phyloP scores from a whole-genome alignment of 2,797 vertebrate genomes.

The Rhinogobio ventralis region DNA sequence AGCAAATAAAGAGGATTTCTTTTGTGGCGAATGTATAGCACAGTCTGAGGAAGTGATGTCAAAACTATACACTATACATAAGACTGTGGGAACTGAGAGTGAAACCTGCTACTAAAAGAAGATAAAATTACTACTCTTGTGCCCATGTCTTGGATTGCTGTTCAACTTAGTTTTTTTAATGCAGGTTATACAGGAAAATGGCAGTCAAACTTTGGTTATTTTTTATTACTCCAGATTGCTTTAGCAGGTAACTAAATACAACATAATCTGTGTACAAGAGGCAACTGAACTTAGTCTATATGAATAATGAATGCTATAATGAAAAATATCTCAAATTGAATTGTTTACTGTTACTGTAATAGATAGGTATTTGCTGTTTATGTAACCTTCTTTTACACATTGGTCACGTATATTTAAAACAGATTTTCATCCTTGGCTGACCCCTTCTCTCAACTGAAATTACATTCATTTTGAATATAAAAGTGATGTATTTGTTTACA shows the following conservation, averaged over 20 bases:
- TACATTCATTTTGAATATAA: not conserved
- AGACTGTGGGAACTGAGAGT: not conserved
- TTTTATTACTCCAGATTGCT: not conserved
- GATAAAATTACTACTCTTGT: not conserved
- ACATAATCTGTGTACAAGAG: not conserved
- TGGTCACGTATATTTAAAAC: not conserved
- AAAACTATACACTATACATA: not conserved
- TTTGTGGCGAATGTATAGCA: not conserved
- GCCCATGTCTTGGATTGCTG: not conserved
- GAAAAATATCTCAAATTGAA: not conserved
- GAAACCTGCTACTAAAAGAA: not conserved
- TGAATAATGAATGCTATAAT: not conserved
- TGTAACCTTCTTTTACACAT: not conserved
- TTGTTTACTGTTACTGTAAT: not conserved
- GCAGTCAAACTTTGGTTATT: not conserved
- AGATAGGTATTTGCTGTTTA: not conserved
- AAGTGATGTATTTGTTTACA: not conserved
- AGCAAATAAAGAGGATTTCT: too few species aligned
- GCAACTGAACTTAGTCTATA: not conserved
- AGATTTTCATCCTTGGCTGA: not conserved
- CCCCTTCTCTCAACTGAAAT: not conserved
- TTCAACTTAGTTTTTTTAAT: not conserved
- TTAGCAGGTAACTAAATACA: not conserved
- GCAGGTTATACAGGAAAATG: not conserved
- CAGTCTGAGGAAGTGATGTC: constrained; percentile 20